phyloP scores from a whole-genome alignment of 2,888 invertebrate species.

The Pseudococcus jackbeardsleyi region DNA sequence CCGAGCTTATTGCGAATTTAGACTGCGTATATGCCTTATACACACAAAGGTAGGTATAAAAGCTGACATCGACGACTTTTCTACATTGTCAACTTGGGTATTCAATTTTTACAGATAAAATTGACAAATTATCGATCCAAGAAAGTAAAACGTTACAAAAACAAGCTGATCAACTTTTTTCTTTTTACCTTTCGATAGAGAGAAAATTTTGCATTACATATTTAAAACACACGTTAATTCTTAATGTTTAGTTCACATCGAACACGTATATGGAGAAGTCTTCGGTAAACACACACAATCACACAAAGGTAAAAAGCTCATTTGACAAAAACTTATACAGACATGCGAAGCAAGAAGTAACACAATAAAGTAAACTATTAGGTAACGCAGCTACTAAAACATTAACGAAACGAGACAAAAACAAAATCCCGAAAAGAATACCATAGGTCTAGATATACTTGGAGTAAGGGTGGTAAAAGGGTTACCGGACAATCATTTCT shows the following conservation, averaged over 20 bases:
- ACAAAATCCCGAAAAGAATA: slow-evolving; percentile 47
- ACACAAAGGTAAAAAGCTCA: slow-evolving; percentile 14
- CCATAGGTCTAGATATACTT: neutral
- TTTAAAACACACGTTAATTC: slow-evolving; percentile 25
- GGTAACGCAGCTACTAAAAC: slow-evolving; percentile 45
- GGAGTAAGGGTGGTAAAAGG: neutral
- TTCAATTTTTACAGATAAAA: neutral
- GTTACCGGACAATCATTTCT: slow-evolving; percentile 16
- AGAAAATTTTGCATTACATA: slow-evolving; percentile 27
- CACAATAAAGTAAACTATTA: slow-evolving; percentile 48
- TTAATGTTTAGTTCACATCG: slow-evolving; percentile 44
- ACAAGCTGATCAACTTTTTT: neutral
- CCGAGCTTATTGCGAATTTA: slow-evolving; percentile 12
- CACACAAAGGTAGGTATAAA: too few relatives aligned
- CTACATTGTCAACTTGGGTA: neutral
- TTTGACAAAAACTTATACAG: slow-evolving; percentile 48
- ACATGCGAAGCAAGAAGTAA: slow-evolving; percentile 47
- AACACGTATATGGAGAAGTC: neutral
- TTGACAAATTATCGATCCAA: neutral
- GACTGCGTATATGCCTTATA: neutral
- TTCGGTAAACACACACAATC: neutral
- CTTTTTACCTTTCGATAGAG: neutral
- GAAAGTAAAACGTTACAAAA: neutral
- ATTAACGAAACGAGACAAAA: slow-evolving; percentile 35
- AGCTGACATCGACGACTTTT: neutral